phyloP scores from a whole-genome alignment of 2,888 invertebrate species.

The Eumacrocentrus americanus region DNA sequence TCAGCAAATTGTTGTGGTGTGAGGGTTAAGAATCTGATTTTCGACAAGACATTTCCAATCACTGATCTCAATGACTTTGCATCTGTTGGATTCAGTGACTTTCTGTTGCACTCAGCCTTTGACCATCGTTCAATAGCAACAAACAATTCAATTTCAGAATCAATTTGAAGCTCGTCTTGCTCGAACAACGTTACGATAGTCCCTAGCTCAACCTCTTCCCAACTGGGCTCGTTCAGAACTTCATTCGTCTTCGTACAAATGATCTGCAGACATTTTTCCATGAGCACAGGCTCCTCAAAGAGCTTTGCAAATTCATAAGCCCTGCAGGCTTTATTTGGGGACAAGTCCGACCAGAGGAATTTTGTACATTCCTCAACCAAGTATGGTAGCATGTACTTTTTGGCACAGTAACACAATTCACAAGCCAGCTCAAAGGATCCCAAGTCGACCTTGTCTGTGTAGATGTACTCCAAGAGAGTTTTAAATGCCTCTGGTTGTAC shows the following conservation, averaged over 20 bases:
- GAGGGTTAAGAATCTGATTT: slow-evolving; percentile 80
- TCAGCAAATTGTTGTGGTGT: slow-evolving; percentile 84
- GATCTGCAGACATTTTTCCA: slow-evolving; percentile 83
- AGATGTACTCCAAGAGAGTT: slow-evolving; percentile 82
- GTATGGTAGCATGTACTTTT: slow-evolving; percentile 86
- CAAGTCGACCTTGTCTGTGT: slow-evolving; percentile 76
- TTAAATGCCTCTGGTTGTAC: slow-evolving; percentile 87
- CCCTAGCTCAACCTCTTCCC: slow-evolving; percentile 77
- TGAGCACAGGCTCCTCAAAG: slow-evolving; percentile 81
- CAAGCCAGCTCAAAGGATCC: slow-evolving; percentile 86
- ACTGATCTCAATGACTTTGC: slow-evolving; percentile 50
- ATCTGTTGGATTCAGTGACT: slow-evolving; percentile 58
- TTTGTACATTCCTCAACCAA: slow-evolving; percentile 83
- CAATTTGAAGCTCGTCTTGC: slow-evolving; percentile 74
- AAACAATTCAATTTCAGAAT: slow-evolving; percentile 79
- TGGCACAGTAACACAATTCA: slow-evolving; percentile 85
- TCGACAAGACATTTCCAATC: slow-evolving; percentile 70
- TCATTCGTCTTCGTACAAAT: slow-evolving; percentile 79
- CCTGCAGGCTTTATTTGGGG: slow-evolving; percentile 80
- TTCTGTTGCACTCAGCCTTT: slow-evolving; percentile 65
- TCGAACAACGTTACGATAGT: slow-evolving; percentile 79
- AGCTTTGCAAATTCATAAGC: slow-evolving; percentile 86
- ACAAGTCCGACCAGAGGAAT: slow-evolving; percentile 81
- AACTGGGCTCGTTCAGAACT: slow-evolving; percentile 76
- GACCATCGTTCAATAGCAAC: slow-evolving; percentile 75